Evolutionary conservation across 1,140 invertebrate species (phyloP).

Genomic region (Triops longicaudatus): DNA sequence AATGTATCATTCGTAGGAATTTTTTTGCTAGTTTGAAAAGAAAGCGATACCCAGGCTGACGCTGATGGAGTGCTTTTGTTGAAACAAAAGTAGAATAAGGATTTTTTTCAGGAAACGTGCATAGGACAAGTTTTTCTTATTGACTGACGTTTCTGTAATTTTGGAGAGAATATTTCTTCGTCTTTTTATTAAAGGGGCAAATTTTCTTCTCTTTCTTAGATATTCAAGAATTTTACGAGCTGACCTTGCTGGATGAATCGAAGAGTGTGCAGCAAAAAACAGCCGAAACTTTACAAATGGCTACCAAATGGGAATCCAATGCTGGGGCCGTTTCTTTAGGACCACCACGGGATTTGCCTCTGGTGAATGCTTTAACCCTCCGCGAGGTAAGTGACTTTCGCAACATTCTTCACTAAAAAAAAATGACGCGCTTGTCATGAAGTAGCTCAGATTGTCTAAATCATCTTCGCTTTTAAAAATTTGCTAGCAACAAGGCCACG

Average conservation of each 20-base stretch:
- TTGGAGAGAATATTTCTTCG: conserved; percentile 21
- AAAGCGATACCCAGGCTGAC: neutral
- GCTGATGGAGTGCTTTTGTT: neutral
- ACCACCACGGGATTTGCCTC: neutral
- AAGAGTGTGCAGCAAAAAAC: conserved; percentile 93
- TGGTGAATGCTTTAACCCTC: conserved; percentile 36
- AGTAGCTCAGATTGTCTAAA: too few relatives aligned
- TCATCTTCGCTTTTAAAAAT: too few relatives aligned
- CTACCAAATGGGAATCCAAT: conserved; percentile 84
- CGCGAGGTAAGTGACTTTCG: conserved; percentile 49
- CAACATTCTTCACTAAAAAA: neutral
- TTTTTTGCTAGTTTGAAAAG: neutral
- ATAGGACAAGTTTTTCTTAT: neutral
- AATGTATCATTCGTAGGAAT: neutral
- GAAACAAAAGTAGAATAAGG: neutral
- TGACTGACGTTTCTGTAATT: neutral
- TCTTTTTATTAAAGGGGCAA: conserved; percentile 20
- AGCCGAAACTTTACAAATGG: conserved; percentile 86
- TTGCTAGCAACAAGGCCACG: too few relatives aligned
- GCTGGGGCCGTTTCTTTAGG: conserved; percentile 46
- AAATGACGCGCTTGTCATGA: neutral
- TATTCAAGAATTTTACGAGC: conserved; percentile 98
- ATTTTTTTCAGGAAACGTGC: neutral
- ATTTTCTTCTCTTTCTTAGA: conserved; percentile 52
- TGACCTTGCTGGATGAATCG: conserved; percentile 87